Conservation (phyloP, 2,888 invertebrate species). For the Orthosia gracilis region DNA sequence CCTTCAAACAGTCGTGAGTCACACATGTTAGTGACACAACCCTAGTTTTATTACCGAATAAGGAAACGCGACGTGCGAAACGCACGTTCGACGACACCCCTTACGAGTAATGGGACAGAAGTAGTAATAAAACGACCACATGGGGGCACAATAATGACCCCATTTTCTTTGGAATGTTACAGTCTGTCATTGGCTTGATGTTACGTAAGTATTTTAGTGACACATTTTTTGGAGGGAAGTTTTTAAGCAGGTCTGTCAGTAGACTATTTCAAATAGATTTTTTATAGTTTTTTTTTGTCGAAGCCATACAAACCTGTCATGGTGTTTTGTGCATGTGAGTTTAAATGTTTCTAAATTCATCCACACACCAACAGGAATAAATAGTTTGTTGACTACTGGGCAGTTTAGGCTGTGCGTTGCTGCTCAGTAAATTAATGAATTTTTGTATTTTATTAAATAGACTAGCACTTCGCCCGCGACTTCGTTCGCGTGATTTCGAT, state of each 20-base stretch:
- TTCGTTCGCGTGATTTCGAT: too few relatives aligned
- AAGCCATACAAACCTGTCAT: too few relatives aligned
- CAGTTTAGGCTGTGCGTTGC: too few relatives aligned
- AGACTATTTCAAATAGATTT: background rate
- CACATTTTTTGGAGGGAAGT: background rate
- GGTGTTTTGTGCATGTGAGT: too few relatives aligned
- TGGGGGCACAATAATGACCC: slow-evolving; percentile 58
- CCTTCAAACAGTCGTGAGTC: slow-evolving; percentile 25
- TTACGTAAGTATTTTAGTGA: slow-evolving; percentile 15
- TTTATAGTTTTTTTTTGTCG: background rate
- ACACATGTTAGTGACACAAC: slow-evolving; percentile 46
- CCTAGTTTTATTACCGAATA: slow-evolving; percentile 61
- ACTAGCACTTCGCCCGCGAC: too few relatives aligned
- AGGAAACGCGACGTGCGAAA: slow-evolving; percentile 64
- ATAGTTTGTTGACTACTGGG: too few relatives aligned
- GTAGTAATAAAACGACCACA: slow-evolving; percentile 63
- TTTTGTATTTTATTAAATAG: too few relatives aligned
- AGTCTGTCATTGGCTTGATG: slow-evolving; percentile 50
- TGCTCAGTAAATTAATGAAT: too few relatives aligned
- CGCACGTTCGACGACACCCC: slow-evolving; percentile 57
- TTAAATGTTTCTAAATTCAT: too few relatives aligned
- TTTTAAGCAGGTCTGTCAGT: background rate
- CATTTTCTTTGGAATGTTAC: slow-evolving; percentile 51
- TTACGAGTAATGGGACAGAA: slow-evolving; percentile 59
- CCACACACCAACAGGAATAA: too few relatives aligned